Evolutionary conservation across 2,888 invertebrate genomes (phyloP), one percentile per base, ranked within the genome.

Genomic region (Caenorhabditis sp.): DNA sequence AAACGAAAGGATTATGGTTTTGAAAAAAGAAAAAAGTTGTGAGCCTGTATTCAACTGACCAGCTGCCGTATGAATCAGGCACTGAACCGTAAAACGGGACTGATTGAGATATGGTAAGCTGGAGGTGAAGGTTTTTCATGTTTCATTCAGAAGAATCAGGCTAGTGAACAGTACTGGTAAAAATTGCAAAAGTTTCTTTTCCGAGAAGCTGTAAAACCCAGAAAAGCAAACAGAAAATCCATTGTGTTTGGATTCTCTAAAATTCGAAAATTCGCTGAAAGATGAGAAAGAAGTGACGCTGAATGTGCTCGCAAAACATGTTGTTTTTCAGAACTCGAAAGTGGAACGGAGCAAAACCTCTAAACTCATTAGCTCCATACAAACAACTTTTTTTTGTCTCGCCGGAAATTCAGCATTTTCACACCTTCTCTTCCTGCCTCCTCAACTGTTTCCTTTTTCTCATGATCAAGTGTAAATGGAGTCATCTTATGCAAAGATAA

Each of bases 401-500:
- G 12, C 7, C 35, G 26, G 41, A 41, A 26, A 41, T 44, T 26
- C 3, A 63, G 14, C 44, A 24, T 56, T 74, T 64, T 74, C 56
- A 59, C 76, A 58, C 75, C 58, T 66, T 41, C 68, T 56, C 59
- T 58, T 41, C 47, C 31, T 31, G 38, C 26, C 28, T 44, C 12
- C 38, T 38, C 47, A 51, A 76, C 58, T 61, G 76, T 76, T 59
- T 66, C 75, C n/a, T 58, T 59, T 68, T 68, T 31, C 38, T 66
- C 31, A 31, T 38, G 49, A 12, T 51, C 22, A 73, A 70, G 77
- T 77, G 77, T 77, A 77, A 77, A 77, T 77, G 77, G 77, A 77
- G 69, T 59, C 44, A 41, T 44, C 54, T 24, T 28, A 22, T n/a
- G n/a, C 49, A 26, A 61, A 69, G n/a, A 69, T 54, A 77, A 77